Evolutionary conservation across 2,797 vertebrate genomes (phyloP).

Genomic region (Cephalopachus bancanus): DNA sequence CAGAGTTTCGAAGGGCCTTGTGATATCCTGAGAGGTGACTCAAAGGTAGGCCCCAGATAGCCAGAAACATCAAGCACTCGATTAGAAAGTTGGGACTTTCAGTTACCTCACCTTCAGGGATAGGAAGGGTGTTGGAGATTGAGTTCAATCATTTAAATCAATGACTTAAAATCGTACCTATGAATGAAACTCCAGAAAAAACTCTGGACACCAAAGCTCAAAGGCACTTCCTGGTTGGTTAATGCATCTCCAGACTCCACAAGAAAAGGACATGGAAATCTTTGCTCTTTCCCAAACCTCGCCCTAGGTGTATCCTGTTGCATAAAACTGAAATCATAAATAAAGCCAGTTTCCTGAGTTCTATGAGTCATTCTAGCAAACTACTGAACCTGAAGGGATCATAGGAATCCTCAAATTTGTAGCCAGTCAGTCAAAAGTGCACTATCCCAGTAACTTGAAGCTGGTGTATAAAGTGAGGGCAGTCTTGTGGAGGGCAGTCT

Average conservation of each 20-base stretch:
- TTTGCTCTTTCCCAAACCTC: not conserved
- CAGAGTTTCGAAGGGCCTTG: not conserved
- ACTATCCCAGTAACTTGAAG: not conserved
- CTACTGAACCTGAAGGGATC: not conserved
- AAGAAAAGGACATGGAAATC: not conserved
- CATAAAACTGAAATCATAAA: not conserved
- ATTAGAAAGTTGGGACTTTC: not conserved
- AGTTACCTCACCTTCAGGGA: not conserved
- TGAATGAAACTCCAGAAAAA: conserved; percentile 33
- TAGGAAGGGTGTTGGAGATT: not conserved
- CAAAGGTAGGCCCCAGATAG: not conserved
- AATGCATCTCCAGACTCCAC: not conserved
- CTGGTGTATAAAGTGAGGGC: not conserved
- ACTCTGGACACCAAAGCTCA: not conserved
- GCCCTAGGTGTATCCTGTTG: not conserved
- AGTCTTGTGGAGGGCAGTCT: not conserved
- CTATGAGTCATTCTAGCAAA: not conserved
- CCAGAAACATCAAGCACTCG: not conserved
- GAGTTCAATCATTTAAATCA: not conserved
- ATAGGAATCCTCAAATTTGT: not conserved
- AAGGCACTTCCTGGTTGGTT: not conserved
- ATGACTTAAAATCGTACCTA: conserved; percentile 27
- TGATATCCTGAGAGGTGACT: not conserved
- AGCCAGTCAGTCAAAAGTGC: not conserved
- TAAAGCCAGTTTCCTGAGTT: not conserved